These are phyloP conservation scores for Pemphredon lugubris DNA, from an alignment of 2,888 invertebrate species.

Conservation along the genomic window DNA sequence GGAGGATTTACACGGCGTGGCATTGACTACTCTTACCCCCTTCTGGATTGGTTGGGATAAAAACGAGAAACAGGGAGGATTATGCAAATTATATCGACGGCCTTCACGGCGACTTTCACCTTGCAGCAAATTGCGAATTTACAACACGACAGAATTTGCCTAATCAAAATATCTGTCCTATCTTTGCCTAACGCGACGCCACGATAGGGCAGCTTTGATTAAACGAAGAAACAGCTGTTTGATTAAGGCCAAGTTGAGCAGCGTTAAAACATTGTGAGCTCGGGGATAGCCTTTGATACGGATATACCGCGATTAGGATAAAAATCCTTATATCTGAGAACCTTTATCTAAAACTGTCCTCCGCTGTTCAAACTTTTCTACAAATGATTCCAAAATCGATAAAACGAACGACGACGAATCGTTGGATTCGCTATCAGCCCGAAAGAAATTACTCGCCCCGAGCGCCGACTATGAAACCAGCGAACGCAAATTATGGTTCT, in stretches of 20 bases:
- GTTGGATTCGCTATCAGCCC: too few species aligned
- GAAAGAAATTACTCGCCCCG: too few species aligned
- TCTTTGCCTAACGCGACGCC: slow-evolving; percentile 6
- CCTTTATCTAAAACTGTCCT: too few species aligned
- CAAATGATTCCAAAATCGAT: too few species aligned
- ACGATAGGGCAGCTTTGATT: slow-evolving; percentile 26
- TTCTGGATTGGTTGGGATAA: neutral
- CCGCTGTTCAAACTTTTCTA: too few species aligned
- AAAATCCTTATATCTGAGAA: neutral
- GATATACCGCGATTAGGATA: slow-evolving; percentile 9
- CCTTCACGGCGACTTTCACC: slow-evolving; percentile 11
- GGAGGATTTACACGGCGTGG: neutral
- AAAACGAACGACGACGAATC: too few species aligned
- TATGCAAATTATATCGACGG: slow-evolving; percentile 54
- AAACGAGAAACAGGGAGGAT: slow-evolving; percentile 27
- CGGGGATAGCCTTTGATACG: slow-evolving; percentile 16
- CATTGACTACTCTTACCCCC: neutral
- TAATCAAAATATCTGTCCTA: slow-evolving; percentile 38
- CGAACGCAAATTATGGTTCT: slow-evolving; percentile 20
- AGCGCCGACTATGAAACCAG: slow-evolving; percentile 28
- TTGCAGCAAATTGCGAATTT: slow-evolving; percentile 52
- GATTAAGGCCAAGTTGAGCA: slow-evolving; percentile 30
- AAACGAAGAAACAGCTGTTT: slow-evolving; percentile 32
- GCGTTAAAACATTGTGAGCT: slow-evolving; percentile 31
- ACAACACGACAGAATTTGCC: slow-evolving; percentile 28